Evolutionary conservation across 2,797 vertebrate genomes (phyloP).

Genomic region (Trachurus trachurus): DNA sequence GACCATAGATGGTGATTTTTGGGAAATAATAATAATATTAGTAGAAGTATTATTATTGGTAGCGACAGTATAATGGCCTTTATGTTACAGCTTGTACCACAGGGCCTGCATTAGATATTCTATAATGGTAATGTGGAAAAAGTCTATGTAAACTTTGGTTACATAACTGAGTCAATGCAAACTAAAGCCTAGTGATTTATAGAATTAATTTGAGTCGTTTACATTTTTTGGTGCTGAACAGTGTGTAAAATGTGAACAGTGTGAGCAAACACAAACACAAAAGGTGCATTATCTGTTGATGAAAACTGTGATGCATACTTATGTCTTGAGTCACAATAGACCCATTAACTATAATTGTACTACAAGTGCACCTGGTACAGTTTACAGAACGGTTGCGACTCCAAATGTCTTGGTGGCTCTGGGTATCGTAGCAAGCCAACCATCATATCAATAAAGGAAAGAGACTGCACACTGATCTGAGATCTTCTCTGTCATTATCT

Average conservation of each 20-base stretch:
- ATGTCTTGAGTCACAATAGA: background rate
- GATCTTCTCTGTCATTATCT: background rate
- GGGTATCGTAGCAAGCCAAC: background rate
- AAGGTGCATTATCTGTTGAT: background rate
- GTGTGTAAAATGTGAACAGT: background rate
- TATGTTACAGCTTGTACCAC: slow-evolving; percentile 1
- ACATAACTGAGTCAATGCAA: background rate
- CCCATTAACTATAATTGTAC: background rate
- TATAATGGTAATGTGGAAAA: background rate
- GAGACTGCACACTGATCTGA: background rate
- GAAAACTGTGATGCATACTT: background rate
- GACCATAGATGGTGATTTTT: background rate
- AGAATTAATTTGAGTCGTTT: background rate
- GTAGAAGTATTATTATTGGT: background rate
- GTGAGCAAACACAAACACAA: background rate
- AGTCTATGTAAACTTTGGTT: slow-evolving; percentile 2
- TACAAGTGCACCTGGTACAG: background rate
- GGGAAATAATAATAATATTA: background rate
- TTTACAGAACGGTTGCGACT: background rate
- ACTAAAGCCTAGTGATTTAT: background rate
- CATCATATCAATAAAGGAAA: background rate
- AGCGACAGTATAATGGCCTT: background rate
- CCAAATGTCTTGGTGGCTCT: background rate
- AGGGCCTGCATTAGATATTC: background rate
- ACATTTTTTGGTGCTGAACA: background rate